A percentile compares a stretch with the other conserved stretches of the same genome.
These are phyloP conservation scores for Seira musarum DNA, from an alignment of 2,888 invertebrate species.

Conservation along the genomic window DNA sequence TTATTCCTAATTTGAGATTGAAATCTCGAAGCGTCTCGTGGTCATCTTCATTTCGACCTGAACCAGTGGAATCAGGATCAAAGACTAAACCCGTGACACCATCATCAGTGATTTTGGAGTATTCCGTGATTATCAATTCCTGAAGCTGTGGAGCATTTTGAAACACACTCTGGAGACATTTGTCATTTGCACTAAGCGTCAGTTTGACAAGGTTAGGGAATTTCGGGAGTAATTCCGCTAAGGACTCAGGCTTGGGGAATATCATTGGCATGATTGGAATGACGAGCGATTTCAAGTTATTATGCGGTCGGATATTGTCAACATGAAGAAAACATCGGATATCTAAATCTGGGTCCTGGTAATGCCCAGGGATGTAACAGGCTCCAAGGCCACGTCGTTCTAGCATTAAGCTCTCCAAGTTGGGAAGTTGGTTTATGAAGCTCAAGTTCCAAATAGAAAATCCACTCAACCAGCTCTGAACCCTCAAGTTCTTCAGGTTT, in stretches of 20 bases:
- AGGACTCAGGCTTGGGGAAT: constrained; percentile 21
- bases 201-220: constrained; percentile 34
- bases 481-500: constrained; percentile 17
- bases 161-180: constrained; percentile 29
- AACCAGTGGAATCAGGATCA: too few relatives aligned
- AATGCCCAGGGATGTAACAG: background rate
- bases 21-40: background rate
- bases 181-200: constrained; percentile 35
- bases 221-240: constrained; percentile 16
- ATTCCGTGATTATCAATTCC: constrained; percentile 41
- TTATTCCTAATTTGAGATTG: constrained; percentile 30
- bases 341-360: background rate
- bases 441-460: constrained; percentile 36
- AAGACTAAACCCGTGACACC: constrained; percentile 40
- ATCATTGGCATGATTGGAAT: constrained; percentile 40
- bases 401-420: constrained; percentile 32
- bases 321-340: constrained; percentile 18
- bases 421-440: constrained; percentile 34
- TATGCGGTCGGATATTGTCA: background rate
- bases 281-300: constrained; percentile 17
- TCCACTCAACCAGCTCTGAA: constrained; percentile 47
- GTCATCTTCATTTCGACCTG: background rate
- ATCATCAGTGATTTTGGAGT: constrained; percentile 49
- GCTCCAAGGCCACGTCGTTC: constrained; percentile 42
- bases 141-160: constrained; percentile 16